These are phyloP conservation scores for Phocoena phocoena DNA, from an alignment of 2,113 vertebrate genomes.

Conservation along the genomic window DNA sequence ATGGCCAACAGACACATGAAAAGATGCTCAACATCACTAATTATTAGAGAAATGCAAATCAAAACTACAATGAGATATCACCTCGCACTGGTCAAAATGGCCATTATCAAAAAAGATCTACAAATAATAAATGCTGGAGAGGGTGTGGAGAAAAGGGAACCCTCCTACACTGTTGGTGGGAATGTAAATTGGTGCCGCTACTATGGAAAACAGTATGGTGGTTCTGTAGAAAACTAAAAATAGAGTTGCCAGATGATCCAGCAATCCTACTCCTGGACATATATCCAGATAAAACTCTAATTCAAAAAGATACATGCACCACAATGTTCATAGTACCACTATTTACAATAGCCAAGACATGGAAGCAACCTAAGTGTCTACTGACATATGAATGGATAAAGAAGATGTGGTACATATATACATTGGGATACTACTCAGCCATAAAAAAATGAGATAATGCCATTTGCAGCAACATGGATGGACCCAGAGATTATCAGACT, in stretches of 20 bases:
- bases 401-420: background rate
- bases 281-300: background rate
- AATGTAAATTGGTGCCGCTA: background rate
- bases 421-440: background rate
- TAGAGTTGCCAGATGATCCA: background rate
- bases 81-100: background rate
- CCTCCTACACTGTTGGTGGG: background rate
- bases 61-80: background rate
- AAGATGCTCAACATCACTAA: background rate
- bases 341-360: background rate
- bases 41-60: background rate
- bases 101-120: background rate
- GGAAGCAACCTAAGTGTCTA: background rate
- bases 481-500: too few relatives aligned
- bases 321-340: background rate
- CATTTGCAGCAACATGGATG: too few relatives aligned
- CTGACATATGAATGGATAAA: background rate
- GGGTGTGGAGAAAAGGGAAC: background rate
- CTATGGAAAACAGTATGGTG: background rate
- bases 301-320: background rate
- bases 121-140: background rate
- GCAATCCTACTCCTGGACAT: background rate
- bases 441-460: background rate
- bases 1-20: background rate
- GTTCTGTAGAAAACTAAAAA: background rate